Base-by-base conservation (phyloP, 2,797 vertebrate species). In the Phrynocephalus guinanensis region DNA sequence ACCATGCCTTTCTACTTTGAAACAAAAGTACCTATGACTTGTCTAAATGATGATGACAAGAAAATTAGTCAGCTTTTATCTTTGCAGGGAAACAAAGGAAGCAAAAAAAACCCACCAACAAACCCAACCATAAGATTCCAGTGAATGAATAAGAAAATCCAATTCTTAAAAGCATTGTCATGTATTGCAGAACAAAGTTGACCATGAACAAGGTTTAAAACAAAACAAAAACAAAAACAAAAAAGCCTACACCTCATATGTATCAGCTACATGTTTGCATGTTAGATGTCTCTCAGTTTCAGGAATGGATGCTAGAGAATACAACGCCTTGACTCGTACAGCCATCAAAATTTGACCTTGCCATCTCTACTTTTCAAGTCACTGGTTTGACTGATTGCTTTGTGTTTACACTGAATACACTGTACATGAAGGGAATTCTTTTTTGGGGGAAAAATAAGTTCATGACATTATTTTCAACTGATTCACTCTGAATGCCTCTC, bases 61-160 rank as follows among this genome's bases (percentile, higher is more conserved):
- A 28, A 72, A 20, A 72, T 83, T 56, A 56, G 28, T 15, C 56
- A 28, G 30, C 56, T 75, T 75, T 60, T 63, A 2, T 24, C 88
- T 63, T 89, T 91, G 56, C 73, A 7, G 75, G 75, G 13, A 90
- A 63, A 52, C 10, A 88, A 92, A 83, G 8, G 0, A 30, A 73
- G 16, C 3, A 88, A 83, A 30, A 9, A n/a, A 0, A 33, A 86
- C 38, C 38, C 38, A 44, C 3, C 9, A 56, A 56, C 9, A 56
- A 56, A 56, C 13, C 86, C 38, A 44, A 44, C 91, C 20, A 24
- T 70, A 80, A 48, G 50, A 2, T 86, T 85, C 81, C 70, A 63
- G 8, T 78, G 44, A 86, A 77, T 50, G 71, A n/a, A 60, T 9
- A 88, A 89, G 72, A 48, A 66, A 91, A 93, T 86, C 38, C 9